These are phyloP conservation scores for zebrafish (Danio rerio) DNA, from an alignment of 2,113 vertebrate species.

Conservation along the genomic window GRCz12tu NC_133186.1:36932501-36933000, in stretches of 20 bases:
- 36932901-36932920: not conserved
- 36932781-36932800: not conserved
- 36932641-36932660: not conserved
- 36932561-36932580: no score
- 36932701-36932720: not conserved
- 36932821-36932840: not conserved
- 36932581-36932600: no score
- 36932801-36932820: conserved; percentile 10
- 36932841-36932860: not conserved
- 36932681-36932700: not conserved
- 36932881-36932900: not conserved
- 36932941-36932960: conserved; percentile 4
- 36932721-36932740: not conserved
- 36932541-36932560: no score
- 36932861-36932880: conserved; percentile 15
- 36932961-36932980: not conserved
- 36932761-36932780: not conserved
- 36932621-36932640: no score
- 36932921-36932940: not conserved
- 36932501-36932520: no score
- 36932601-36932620: no score
- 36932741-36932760: not conserved
- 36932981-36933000: not conserved
- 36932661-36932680: not conserved
- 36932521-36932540: no score